A percentile compares a stretch with the other conserved stretches of the same genome.
phyloP scores from a whole-genome alignment of 2,113 vertebrate species.

The Scomber scombrus region DNA sequence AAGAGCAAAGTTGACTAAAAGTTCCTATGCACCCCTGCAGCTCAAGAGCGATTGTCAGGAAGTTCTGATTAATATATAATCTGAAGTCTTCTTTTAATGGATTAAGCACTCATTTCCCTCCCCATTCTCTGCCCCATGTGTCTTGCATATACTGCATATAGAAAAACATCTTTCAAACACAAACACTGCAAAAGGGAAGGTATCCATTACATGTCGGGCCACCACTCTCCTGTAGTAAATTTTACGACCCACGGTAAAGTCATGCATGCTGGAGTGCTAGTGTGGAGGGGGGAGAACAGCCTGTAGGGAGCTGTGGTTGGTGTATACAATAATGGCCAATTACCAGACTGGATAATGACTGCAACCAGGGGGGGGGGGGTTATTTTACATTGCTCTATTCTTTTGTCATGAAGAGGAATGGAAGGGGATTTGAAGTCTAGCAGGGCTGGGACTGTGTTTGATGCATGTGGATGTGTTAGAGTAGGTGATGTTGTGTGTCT shows the following conservation, averaged over 20 bases:
- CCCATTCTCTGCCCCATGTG: not conserved
- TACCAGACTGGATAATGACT: constrained; percentile 40
- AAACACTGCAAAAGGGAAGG: not conserved
- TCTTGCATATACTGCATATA: not conserved
- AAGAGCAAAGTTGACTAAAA: constrained; percentile 13
- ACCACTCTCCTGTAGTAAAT: constrained; percentile 17
- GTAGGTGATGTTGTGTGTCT: constrained; percentile 1
- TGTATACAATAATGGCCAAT: constrained; percentile 42
- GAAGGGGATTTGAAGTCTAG: constrained; percentile 33
- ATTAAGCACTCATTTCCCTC: constrained; percentile 6
- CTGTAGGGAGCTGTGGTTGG: constrained; percentile 22
- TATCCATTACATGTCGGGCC: constrained; percentile 9
- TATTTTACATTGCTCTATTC: constrained; percentile 33
- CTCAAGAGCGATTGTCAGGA: constrained; percentile 26
- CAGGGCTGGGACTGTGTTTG: constrained; percentile 28
- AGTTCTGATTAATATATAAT: constrained; percentile 47
- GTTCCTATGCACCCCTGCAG: constrained; percentile 30
- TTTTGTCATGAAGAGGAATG: constrained; percentile 45
- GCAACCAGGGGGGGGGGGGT: constrained; percentile 28
- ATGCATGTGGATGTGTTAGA: constrained; percentile 19
- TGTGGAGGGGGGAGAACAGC: constrained; percentile 27
- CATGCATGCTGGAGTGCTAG: constrained; percentile 17
- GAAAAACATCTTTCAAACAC: constrained; percentile 3
- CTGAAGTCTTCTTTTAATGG: constrained; percentile 26
- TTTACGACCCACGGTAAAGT: constrained; percentile 29